Base-by-base conservation (phyloP, 2,797 vertebrate genomes). In the Sandelia bainsii region DNA sequence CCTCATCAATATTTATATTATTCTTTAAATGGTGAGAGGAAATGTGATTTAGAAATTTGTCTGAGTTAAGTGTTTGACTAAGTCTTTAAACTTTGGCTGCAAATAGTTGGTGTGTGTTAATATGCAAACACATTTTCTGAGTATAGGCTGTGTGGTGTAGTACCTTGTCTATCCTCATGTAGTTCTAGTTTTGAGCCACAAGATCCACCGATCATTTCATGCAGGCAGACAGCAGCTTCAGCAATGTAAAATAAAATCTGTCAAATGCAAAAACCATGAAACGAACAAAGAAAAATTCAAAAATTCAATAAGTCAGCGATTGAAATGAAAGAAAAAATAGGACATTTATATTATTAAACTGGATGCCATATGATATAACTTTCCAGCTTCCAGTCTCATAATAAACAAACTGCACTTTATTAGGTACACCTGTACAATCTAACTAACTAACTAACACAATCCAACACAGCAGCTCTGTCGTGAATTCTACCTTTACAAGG, bases 1-100 rank as follows among this genome's bases (percentile, higher is more conserved):
- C 96, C 91, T 96, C 95, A 0, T 97, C 95, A 72, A 97, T 95
- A 89, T 97, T 97, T 78, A 96, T 89, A 52, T 95, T 94, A 13
- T 86, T 25, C 86, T 90, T 46, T 67, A 80, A 72, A 82, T 9
- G 58, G 34, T 16, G 42, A 44, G 42, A 25, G 29, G 48, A 54
- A 34, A 62, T 6, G 58, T 45, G 19, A 79, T 83, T 86, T 62
- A 71, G 9, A 70, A 53, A 62, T 72, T 65, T 34, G 53, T 67
- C 39, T 20, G 34, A 70, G 53, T 45, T 52, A 53, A 69, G 44
- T 60, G 60, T 62, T 51, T 62, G 42, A 60, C 69, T 62, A 5
- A 0, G 45, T 9, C 39, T 63, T 73, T 8, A 3, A 59, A 53
- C 57, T 57, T 17, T 56, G 59, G 22, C 56, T 51, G 25, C 11